Conservation (phyloP, 1,140 invertebrate species). For the Bombus difficillimus region DNA sequence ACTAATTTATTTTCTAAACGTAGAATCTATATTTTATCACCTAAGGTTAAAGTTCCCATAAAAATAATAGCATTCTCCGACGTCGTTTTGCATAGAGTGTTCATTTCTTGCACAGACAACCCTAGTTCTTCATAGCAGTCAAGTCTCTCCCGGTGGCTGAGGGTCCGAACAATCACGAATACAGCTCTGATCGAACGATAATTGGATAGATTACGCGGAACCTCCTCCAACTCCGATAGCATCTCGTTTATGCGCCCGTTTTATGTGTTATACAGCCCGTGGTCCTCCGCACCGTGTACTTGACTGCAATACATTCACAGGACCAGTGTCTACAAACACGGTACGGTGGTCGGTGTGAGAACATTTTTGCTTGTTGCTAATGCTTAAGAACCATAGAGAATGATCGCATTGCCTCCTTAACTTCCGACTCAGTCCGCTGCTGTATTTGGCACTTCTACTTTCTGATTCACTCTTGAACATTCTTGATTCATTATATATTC, state of each 20-base stretch:
- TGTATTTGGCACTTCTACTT: neutral
- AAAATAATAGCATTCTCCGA: no score
- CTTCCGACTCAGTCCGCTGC: slow-evolving; percentile 19
- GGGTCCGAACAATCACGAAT: slow-evolving; percentile 48
- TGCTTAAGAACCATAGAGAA: slow-evolving; percentile 28
- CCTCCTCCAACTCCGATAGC: slow-evolving; percentile 77
- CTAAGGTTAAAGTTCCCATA: no score
- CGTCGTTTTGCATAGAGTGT: neutral
- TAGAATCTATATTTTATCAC: no score
- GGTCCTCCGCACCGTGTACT: slow-evolving; percentile 43
- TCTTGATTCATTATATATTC: no score
- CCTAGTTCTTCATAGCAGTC: neutral
- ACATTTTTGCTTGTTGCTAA: slow-evolving; percentile 19
- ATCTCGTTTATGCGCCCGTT: slow-evolving; percentile 77
- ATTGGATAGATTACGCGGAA: slow-evolving; percentile 82
- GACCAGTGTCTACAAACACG: slow-evolving; percentile 7
- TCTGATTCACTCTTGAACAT: neutral
- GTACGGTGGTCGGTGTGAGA: slow-evolving; percentile 5
- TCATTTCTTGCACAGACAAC: neutral
- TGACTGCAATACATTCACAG: slow-evolving; percentile 44
- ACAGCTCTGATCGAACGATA: slow-evolving; percentile 80
- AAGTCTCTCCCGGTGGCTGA: slow-evolving; percentile 33
- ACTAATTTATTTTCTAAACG: no score
- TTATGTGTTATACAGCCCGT: slow-evolving; percentile 68
- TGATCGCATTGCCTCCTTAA: slow-evolving; percentile 22